These are phyloP conservation scores for Phoebastria nigripes DNA, from an alignment of 2,797 vertebrate species.

Conservation along the genomic window DNA sequence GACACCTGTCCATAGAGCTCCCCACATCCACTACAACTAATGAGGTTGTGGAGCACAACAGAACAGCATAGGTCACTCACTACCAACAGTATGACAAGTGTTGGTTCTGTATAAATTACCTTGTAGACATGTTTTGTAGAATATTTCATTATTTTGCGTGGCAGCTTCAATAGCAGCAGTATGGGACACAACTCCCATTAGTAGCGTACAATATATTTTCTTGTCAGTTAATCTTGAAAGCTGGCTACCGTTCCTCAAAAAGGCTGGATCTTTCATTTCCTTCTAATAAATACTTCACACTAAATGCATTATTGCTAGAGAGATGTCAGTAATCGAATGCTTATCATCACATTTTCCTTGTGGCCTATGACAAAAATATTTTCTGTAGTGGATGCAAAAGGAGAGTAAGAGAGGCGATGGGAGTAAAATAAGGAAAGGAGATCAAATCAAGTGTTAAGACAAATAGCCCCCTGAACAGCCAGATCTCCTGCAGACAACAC, in stretches of 20 bases:
- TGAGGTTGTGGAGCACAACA: constrained; percentile 44
- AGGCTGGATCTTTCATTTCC: constrained; percentile 64
- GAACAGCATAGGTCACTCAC: constrained; percentile 49
- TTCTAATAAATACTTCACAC: constrained; percentile 62
- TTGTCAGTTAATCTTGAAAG: constrained; percentile 73
- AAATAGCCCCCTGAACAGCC: background rate
- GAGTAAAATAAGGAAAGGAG: background rate
- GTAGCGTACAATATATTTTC: constrained; percentile 65
- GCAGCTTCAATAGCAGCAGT: constrained; percentile 41
- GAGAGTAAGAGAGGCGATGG: background rate
- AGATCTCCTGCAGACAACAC: background rate
- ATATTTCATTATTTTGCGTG: constrained; percentile 58
- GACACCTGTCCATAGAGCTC: constrained; percentile 54
- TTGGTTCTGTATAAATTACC: constrained; percentile 48
- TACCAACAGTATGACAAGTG: constrained; percentile 44
- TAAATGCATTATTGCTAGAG: constrained; percentile 43
- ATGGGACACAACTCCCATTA: constrained; percentile 60
- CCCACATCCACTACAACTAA: constrained; percentile 48
- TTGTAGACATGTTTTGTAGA: constrained; percentile 55
- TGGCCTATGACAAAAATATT: background rate
- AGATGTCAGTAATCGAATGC: constrained; percentile 31
- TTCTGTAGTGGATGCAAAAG: background rate
- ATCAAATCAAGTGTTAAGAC: background rate
- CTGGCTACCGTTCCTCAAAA: constrained; percentile 38
- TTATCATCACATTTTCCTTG: constrained; percentile 29